A percentile compares a stretch with the other conserved stretches of the same genome.
Conservation (phyloP, 2,888 invertebrate species). For the Volucella bombylans region DNA sequence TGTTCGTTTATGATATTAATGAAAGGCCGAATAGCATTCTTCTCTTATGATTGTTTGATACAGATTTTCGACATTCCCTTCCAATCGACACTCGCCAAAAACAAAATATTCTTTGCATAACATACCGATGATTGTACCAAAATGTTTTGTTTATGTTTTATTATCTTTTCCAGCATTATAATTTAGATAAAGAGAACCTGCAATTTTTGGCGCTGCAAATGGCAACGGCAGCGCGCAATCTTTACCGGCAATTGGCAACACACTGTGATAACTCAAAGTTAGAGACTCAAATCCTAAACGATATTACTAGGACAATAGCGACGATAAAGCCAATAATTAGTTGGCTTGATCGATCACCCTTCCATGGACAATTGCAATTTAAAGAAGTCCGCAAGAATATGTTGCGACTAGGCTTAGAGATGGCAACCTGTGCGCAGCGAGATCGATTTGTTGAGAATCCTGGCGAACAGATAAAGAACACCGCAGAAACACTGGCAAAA, state of each 20-base stretch:
- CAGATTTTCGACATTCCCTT: too few relatives aligned
- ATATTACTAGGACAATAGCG: slow-evolving; percentile 92
- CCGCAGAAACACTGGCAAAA: slow-evolving; percentile 89
- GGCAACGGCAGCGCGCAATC: slow-evolving; percentile 90
- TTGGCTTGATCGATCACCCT: slow-evolving; percentile 90
- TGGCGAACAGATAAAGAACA: slow-evolving; percentile 87
- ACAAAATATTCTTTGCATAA: too few relatives aligned
- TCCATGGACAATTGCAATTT: slow-evolving; percentile 84
- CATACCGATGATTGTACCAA: too few relatives aligned
- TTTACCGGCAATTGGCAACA: slow-evolving; percentile 87
- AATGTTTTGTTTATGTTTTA: not conserved
- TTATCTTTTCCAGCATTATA: slow-evolving; percentile 89
- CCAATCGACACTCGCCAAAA: too few relatives aligned
- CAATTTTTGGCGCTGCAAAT: slow-evolving; percentile 93
- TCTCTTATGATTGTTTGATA: too few relatives aligned
- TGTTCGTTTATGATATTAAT: too few relatives aligned
- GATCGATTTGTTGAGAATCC: slow-evolving; percentile 95
- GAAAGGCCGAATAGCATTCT: too few relatives aligned
- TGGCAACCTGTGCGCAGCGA: slow-evolving; percentile 94
- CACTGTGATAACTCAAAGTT: slow-evolving; percentile 85
- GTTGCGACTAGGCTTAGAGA: slow-evolving; percentile 90
- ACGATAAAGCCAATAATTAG: slow-evolving; percentile 93
- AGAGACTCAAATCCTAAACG: slow-evolving; percentile 91
- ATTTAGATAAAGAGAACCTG: slow-evolving; percentile 94
- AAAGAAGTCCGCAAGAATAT: slow-evolving; percentile 88